Evolutionary conservation across 2,113 vertebrate genomes (phyloP), one percentile per base, ranked within the genome.

Genomic region (Echinops telfairi): DNA sequence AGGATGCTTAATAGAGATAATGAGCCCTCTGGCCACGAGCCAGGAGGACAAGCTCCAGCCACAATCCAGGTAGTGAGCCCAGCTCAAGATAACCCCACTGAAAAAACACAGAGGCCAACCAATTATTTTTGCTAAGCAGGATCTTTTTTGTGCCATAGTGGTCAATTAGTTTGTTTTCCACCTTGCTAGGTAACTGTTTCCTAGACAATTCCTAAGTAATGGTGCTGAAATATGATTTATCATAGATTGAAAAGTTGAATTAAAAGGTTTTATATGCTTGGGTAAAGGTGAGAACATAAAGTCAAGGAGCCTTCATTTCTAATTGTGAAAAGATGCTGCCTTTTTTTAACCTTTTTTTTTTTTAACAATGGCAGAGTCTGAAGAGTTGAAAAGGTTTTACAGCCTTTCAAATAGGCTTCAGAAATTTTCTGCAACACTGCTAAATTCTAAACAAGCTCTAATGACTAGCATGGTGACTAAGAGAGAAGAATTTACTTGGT

Each of bases 381-480:
- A 82, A 75, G 66, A 53, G 12, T 57, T 23, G 80, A 40, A 77
- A 79, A 84, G 90, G 36, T 53, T 53, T 93, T 91, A 91, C 58
- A 90, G 29, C n/a, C 25, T 88, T 81, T 92, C 83, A 73, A 76
- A 92, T 36, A 6, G 7, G 80, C n/a, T 77, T 92, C 76, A 91
- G 22, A 40, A 43, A 23, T 58, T 64, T 62, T 23, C n/a, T n/a
- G 23, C 58, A 47, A 16, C 64, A 88, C 33, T 70, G 53, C 94
- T 91, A 78, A 83, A 91, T 70, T 92, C 84, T 90, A 94, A 73
- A 76, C 36, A 91, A 92, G n/a, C 86, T 12, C 70, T 64, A 80
- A 27, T 82, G 79, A 93, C 47, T 38, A 85, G 53, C 19, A 36
- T 22, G 27, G 77, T 62, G 76, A 71, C 83, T 79, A 12, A 33